A percentile compares a stretch with the other conserved stretches of the same genome.
Evolutionary conservation across 2,113 vertebrate species (phyloP).

Genomic region (Ahaetulla prasina): DNA sequence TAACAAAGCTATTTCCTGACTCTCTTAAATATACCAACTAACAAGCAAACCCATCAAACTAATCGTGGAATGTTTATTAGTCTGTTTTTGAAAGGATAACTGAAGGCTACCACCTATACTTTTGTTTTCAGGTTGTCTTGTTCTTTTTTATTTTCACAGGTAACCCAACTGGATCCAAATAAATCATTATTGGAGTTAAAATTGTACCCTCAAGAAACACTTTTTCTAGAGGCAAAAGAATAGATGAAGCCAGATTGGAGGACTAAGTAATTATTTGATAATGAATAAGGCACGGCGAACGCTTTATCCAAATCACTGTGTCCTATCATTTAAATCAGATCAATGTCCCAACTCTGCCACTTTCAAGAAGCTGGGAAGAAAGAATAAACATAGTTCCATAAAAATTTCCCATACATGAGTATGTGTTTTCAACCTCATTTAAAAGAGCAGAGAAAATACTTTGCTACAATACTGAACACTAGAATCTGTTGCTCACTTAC

Average conservation of each 20-base stretch:
- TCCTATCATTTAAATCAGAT: slow-evolving; percentile 61
- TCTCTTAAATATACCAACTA: background rate
- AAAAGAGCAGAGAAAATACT: slow-evolving; percentile 62
- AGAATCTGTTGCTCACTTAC: slow-evolving; percentile 59
- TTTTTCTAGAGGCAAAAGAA: slow-evolving; percentile 96
- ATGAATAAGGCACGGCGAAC: slow-evolving; percentile 61
- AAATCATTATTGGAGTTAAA: slow-evolving; percentile 93
- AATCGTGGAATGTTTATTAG: background rate
- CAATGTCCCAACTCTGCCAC: slow-evolving; percentile 73
- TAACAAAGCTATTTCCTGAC: background rate
- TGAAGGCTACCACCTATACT: background rate
- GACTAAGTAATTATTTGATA: slow-evolving; percentile 62
- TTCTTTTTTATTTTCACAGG: slow-evolving; percentile 68
- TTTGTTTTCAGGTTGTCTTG: background rate
- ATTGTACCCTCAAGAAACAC: slow-evolving; percentile 97
- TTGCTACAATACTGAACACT: slow-evolving; percentile 60
- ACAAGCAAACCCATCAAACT: background rate
- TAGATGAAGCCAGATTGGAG: slow-evolving; percentile 67
- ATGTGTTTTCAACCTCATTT: slow-evolving; percentile 69
- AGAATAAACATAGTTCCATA: slow-evolving; percentile 73
- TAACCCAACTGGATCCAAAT: slow-evolving; percentile 90
- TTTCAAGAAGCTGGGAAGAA: slow-evolving; percentile 70
- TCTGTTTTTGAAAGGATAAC: slow-evolving; percentile 12
- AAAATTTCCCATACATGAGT: slow-evolving; percentile 69
- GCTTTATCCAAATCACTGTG: slow-evolving; percentile 61